Base-by-base conservation (phyloP, 1,140 invertebrate species). In the Drosophila santomea region DNA sequence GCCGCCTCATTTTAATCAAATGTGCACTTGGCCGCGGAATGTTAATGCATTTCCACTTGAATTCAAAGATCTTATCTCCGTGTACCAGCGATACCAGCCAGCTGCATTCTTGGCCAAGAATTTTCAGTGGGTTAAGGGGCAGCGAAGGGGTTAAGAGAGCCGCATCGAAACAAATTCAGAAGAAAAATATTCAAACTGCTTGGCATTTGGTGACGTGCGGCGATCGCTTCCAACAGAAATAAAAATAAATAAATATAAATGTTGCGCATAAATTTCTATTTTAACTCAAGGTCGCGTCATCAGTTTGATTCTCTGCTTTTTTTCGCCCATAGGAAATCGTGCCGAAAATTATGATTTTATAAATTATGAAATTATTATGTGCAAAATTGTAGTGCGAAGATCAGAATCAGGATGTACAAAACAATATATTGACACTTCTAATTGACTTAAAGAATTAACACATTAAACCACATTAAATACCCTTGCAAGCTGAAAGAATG, bases 231-330 rank as follows among this genome's bases (percentile, higher is more conserved):
- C 28, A 64, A 56, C 38, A 41, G 50, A 51, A 71, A 51, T 23
- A 32, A 60, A 58, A 69, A 57, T 67, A 56, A 71, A 72, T 59
- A 58, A 38, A 68, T 38, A 51, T 35, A 74, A 61, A 55, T 77
- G 71, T 86, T 56, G 79, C 83, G 79, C 72, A 82, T 74, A 77
- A 83, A 82, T 80, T 64, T 83, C 83, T 88, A 88, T 88, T 88
- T 88, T 62, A 25, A 83, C 88, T 71, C 83, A 88, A 88, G 83
- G 83, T 88, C 83, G 75, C 72, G 72, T 89, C 83, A 83, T 80
- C 80, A 86, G 69, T 76, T 74, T 76, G 58, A 71, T 51, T 64
- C 52, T 58, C 14, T 14, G 1, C 36, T 39, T 12, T 14, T 38
- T 12, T 3, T 35, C 10, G 10, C 38, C 12, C 12, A 63, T 28